phyloP scores from a whole-genome alignment of 2,888 invertebrate species.

The Hypolimnas misippus region DNA sequence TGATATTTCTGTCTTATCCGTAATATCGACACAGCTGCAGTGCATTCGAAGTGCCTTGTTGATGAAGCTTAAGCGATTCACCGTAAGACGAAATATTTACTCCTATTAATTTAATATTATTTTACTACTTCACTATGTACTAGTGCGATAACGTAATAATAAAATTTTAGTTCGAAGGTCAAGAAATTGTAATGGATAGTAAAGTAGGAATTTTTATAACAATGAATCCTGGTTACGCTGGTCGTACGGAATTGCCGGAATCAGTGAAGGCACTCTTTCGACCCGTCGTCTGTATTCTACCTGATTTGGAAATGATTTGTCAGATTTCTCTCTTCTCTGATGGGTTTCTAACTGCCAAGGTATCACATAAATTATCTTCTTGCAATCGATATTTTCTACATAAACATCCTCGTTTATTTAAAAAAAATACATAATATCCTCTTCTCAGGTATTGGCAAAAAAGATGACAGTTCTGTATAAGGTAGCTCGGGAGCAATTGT shows the following conservation, averaged over 20 bases:
- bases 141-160: neutral
- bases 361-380: too few relatives aligned
- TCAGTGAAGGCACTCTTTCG: slow-evolving; percentile 96
- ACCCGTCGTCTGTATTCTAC: slow-evolving; percentile 96
- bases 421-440: too few relatives aligned
- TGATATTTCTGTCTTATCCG: slow-evolving; percentile 95
- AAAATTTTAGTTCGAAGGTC: slow-evolving; percentile 89
- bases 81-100: slow-evolving; percentile 74
- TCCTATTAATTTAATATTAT: too few relatives aligned
- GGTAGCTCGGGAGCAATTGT: slow-evolving; percentile 93
- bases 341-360: slow-evolving; percentile 95
- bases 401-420: too few relatives aligned
- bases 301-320: slow-evolving; percentile 96
- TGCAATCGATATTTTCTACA: too few relatives aligned
- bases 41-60: slow-evolving; percentile 93
- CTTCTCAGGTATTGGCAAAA: slow-evolving; percentile 89
- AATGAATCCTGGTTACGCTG: slow-evolving; percentile 97
- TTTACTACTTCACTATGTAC: too few relatives aligned
- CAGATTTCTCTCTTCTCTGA: slow-evolving; percentile 96
- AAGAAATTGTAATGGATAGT: slow-evolving; percentile 91
- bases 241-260: slow-evolving; percentile 95
- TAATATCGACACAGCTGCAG: slow-evolving; percentile 96
- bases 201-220: slow-evolving; percentile 97
- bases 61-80: slow-evolving; percentile 89
- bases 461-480: slow-evolving; percentile 97